Evolutionary conservation across 2,888 invertebrate species (phyloP).

Genomic region (Papilio protenor): DNA sequence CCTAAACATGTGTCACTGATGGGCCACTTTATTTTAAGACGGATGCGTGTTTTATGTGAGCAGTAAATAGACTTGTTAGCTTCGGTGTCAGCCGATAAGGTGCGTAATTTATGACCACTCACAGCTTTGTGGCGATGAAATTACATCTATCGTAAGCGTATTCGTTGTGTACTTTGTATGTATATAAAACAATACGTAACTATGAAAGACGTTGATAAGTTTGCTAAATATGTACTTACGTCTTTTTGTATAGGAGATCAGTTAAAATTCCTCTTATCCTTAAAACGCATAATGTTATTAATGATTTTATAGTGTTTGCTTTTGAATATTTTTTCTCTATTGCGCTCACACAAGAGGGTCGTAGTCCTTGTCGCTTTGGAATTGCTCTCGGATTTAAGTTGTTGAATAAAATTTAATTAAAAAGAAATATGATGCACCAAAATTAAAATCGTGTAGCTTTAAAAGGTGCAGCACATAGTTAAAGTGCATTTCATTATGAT

Average conservation of each 20-base stretch:
- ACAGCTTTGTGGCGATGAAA: slow-evolving; percentile 27
- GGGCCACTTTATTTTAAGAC: slow-evolving; percentile 38
- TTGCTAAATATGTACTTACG: too few species aligned
- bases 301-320: background rate
- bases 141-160: slow-evolving; percentile 19
- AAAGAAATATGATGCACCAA: slow-evolving; percentile 14
- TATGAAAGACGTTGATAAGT: background rate
- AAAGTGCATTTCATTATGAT: background rate
- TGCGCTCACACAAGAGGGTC: slow-evolving; percentile 1
- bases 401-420: slow-evolving; percentile 12
- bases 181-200: background rate
- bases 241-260: background rate
- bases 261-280: background rate
- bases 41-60: slow-evolving; percentile 35
- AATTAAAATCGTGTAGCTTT: background rate
- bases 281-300: background rate
- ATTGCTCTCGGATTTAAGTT: background rate
- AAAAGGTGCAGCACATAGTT: background rate
- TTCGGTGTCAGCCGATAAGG: slow-evolving; percentile 31
- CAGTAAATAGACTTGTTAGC: slow-evolving; percentile 37
- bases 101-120: slow-evolving; percentile 40
- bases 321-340: background rate
- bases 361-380: background rate
- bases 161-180: background rate
- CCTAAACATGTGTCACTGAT: slow-evolving; percentile 36